A percentile compares a stretch with the other conserved stretches of the same genome.
Evolutionary conservation across 2,113 vertebrate genomes (phyloP).

Genomic region (Peromyscus polionotus): DNA sequence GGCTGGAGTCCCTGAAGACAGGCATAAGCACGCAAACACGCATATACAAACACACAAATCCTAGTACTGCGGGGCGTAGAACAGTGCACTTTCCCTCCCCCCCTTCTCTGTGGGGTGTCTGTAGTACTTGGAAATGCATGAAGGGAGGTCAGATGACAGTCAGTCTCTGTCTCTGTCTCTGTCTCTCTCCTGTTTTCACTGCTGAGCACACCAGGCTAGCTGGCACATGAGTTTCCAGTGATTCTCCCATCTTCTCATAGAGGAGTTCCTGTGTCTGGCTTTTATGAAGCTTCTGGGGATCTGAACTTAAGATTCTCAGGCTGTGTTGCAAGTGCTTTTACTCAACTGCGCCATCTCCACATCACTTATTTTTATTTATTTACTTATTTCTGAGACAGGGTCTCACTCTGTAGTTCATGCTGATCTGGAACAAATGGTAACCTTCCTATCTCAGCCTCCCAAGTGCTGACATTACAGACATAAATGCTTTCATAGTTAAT

Average conservation of each 20-base stretch:
- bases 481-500: slow-evolving; percentile 1
- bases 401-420: not conserved
- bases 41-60: not conserved
- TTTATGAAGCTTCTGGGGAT: not conserved
- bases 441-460: not conserved
- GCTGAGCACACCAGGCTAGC: not conserved
- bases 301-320: not conserved
- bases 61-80: not conserved
- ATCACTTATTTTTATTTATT: not conserved
- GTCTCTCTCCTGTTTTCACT: not conserved
- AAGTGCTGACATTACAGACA: not conserved
- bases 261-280: not conserved
- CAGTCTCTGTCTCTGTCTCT: not conserved
- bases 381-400: not conserved
- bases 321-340: not conserved
- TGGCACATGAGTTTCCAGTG: not conserved
- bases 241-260: not conserved
- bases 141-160: not conserved
- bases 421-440: not conserved
- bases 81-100: not conserved
- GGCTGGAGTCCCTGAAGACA: not conserved
- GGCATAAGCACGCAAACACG: not conserved
- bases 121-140: not conserved
- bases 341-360: not conserved
- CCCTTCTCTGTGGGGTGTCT: not conserved